Conservation (phyloP, 2,888 invertebrate genomes). For the Ormyrus labotus region DNA sequence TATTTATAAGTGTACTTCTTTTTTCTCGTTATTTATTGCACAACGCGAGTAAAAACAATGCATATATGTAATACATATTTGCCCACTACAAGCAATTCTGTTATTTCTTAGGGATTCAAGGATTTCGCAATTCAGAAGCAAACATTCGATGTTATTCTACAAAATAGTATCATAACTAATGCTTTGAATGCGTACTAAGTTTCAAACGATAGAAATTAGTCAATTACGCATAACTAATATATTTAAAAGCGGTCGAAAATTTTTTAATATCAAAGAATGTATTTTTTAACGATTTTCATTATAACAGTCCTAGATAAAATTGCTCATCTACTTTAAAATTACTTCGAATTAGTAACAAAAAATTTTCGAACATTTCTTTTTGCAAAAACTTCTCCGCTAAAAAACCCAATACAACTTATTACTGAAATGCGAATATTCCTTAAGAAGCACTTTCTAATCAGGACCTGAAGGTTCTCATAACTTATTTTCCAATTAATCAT, state of each 20-base stretch:
- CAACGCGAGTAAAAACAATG: background rate
- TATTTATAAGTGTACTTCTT: slow-evolving; percentile 41
- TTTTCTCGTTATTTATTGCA: slow-evolving; percentile 26
- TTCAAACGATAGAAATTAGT: too few species aligned
- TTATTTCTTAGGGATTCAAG: background rate
- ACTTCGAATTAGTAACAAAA: background rate
- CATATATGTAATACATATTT: background rate
- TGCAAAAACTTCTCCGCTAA: background rate
- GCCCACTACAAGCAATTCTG: slow-evolving; percentile 22
- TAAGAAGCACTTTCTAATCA: slow-evolving; percentile 6
- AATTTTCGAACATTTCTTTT: slow-evolving; percentile 10
- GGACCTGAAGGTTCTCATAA: slow-evolving; percentile 10
- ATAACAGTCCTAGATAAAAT: too few species aligned
- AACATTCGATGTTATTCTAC: slow-evolving; percentile 1
- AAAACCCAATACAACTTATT: background rate
- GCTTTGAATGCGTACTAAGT: too few species aligned
- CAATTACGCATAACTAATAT: too few species aligned
- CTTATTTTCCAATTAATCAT: slow-evolving; percentile 1
- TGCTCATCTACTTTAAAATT: too few species aligned
- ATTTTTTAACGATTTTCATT: too few species aligned
- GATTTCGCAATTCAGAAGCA: background rate
- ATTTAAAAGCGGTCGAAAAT: too few species aligned
- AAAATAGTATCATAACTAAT: background rate
- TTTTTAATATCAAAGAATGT: too few species aligned
- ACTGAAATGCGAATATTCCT: background rate